Base-by-base conservation (phyloP, 2,888 invertebrate genomes). In the Pachydiplax longipennis region DNA sequence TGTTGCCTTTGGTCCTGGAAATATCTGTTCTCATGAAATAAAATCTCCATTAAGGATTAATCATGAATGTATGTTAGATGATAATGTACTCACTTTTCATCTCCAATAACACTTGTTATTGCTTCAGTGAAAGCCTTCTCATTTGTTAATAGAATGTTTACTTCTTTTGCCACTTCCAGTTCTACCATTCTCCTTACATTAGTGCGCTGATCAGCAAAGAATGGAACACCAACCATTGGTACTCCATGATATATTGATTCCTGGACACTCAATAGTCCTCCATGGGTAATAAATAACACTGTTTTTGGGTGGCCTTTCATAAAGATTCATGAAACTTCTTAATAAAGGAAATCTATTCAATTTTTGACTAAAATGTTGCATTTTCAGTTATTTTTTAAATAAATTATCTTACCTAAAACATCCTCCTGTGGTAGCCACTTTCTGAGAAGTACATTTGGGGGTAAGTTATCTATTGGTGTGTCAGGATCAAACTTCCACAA, bases 401-500 rank as follows among this genome's bases (percentile, higher is more conserved):
- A n/a, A 65, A 5, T 22, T 8, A 35, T 15, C 58, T 83, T 53
- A 83, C 83, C 83, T 35, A 83, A 58, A 6, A 83, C 58, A 83
- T 83, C 83, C 22, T 83, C 83, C 35, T 83, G 83, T 10, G 58
- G 58, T 35, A 83, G 58, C 83, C 83, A 83, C 35, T 83, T 83
- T 58, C 35, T 83, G 5, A 83, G 18, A 61, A 83, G 83, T 0
- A 83, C 83, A 58, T 83, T 83, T 83, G 83, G 58, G 15, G 83
- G 83, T 8, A 83, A 31, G 1, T 35, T 35, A 6, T 83, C 35
- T 15, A 83, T 53, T 4, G 31, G 58, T 2, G 58, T 35, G 13
- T 61, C 58, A 15, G 83, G 83, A 18, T 83, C 83, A 83, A 83
- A 83, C 35, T 83, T 83, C 83, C 83, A 83, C 13, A 83, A 22